A percentile compares a stretch with the other conserved stretches of the same genome.
Conservation (phyloP, 2,113 vertebrate species). For the Artemisiospiza belli region DNA sequence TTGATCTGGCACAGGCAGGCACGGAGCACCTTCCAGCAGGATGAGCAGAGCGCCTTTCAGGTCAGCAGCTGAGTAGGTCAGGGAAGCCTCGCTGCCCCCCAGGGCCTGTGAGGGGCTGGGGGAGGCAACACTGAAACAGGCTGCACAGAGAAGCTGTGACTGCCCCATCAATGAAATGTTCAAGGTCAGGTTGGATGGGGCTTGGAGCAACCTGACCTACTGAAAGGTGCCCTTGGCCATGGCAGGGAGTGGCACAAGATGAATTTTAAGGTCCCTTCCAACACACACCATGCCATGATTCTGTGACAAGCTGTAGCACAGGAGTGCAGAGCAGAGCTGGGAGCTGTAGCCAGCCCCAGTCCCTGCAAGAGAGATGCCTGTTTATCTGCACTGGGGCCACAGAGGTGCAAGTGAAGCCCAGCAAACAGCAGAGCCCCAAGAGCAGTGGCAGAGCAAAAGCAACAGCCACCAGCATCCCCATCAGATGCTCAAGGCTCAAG, state of each 20-base stretch:
- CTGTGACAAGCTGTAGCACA: background rate
- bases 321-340: background rate
- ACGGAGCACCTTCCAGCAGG: background rate
- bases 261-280: background rate
- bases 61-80: conserved; percentile 60
- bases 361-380: rapidly evolving
- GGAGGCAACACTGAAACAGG: background rate
- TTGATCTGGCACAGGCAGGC: background rate
- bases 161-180: background rate
- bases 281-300: background rate
- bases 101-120: background rate
- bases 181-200: background rate
- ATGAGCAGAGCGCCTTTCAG: conserved; percentile 24
- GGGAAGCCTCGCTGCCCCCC: background rate
- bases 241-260: background rate
- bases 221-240: background rate
- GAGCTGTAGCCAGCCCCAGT: background rate
- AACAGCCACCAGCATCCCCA: background rate
- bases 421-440: background rate
- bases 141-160: background rate
- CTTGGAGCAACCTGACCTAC: background rate
- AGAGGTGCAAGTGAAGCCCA: background rate
- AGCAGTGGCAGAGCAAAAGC: background rate
- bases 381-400: rapidly evolving
- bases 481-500: background rate